phyloP scores from a whole-genome alignment of 1,140 invertebrate species.

The Chymomyza costata region DNA sequence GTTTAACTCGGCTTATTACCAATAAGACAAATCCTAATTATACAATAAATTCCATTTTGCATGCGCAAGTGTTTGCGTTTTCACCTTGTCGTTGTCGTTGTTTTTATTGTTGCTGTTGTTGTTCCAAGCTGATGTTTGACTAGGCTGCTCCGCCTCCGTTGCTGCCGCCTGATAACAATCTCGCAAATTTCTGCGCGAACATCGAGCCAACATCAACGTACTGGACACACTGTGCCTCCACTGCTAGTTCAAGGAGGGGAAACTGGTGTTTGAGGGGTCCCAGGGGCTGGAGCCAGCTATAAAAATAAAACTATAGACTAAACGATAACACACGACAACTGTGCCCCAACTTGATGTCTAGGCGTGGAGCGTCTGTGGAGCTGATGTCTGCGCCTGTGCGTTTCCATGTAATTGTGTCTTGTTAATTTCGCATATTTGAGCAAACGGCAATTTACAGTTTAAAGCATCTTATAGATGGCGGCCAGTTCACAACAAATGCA shows the following conservation, averaged over 20 bases:
- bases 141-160: conserved; percentile 48
- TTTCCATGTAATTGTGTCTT: conserved; percentile 65
- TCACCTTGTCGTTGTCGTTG: conserved; percentile 42
- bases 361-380: conserved; percentile 36
- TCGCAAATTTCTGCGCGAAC: conserved; percentile 57
- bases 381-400: conserved; percentile 49
- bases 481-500: neutral
- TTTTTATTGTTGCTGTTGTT: neutral
- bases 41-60: conserved; percentile 74
- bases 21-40: conserved; percentile 75
- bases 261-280: conserved; percentile 22
- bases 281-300: conserved; percentile 38
- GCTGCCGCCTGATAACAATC: conserved; percentile 55
- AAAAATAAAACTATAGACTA: conserved; percentile 71
- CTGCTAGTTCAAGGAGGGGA: neutral
- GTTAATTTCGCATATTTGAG: conserved; percentile 71
- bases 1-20: conserved; percentile 67
- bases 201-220: conserved; percentile 22
- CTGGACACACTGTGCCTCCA: conserved; percentile 9
- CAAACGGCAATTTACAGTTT: conserved; percentile 66
- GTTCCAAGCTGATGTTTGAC: conserved; percentile 32
- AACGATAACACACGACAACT: conserved; percentile 48
- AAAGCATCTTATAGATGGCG: conserved; percentile 22
- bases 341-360: conserved; percentile 1
- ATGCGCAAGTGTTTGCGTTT: conserved; percentile 56